Percentiles rank a stretch among this genome's conserved stretches.
phyloP scores from a whole-genome alignment of 1,140 invertebrate genomes.

The Chironomus tepperi region DNA sequence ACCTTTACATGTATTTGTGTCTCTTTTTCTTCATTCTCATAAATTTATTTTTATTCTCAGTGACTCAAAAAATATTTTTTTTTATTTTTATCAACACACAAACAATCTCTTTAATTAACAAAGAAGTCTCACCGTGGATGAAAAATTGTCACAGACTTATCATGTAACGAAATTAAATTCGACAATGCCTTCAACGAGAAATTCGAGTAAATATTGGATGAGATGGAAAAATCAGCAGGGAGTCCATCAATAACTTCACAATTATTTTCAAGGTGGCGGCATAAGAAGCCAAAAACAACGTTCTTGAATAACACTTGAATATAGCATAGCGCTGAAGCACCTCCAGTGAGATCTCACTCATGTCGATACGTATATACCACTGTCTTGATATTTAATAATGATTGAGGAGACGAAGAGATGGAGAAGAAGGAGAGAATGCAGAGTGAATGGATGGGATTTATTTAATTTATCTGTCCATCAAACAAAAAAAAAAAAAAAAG shows the following conservation, averaged over 20 bases:
- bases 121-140: neutral
- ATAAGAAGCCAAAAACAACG: neutral
- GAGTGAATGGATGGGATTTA: too few relatives aligned
- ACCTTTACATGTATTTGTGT: neutral
- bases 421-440: too few relatives aligned
- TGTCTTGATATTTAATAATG: too few relatives aligned
- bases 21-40: neutral
- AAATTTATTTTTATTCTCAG: neutral
- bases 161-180: neutral
- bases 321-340: neutral
- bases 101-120: too few relatives aligned
- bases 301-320: conserved; percentile 8
- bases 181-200: neutral
- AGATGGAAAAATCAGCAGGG: neutral
- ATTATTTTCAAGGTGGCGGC: neutral
- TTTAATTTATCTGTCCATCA: too few relatives aligned
- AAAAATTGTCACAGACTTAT: conserved; percentile 7
- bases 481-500: too few relatives aligned
- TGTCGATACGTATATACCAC: too few relatives aligned
- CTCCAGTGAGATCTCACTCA: too few relatives aligned
- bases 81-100: neutral
- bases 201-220: too few relatives aligned
- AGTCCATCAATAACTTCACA: neutral
- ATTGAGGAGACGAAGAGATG: too few relatives aligned
- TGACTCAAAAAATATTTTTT: neutral